A percentile compares a stretch with the other conserved stretches of the same genome.
Conservation (phyloP, 2,113 vertebrate species). For the Girardinichthys multiradiatus region DNA sequence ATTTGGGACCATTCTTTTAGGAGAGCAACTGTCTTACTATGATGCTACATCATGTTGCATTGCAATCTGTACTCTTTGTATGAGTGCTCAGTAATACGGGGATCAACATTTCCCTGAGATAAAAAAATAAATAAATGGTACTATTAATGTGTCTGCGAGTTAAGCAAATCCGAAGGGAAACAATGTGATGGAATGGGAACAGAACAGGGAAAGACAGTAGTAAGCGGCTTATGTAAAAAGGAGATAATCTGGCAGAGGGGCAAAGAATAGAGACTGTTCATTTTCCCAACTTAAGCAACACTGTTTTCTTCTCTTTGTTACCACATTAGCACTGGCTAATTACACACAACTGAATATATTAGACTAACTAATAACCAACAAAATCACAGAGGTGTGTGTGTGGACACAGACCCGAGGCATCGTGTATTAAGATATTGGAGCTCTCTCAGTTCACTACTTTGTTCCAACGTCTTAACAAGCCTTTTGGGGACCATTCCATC, state of each 20-base stretch:
- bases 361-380: conserved; percentile 65
- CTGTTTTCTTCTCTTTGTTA: conserved; percentile 60
- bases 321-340: conserved; percentile 68
- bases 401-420: conserved; percentile 28
- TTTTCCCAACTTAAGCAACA: conserved; percentile 40
- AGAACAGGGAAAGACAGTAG: background rate
- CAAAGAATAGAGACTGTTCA: conserved; percentile 30
- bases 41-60: background rate
- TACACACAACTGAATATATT: conserved; percentile 69
- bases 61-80: background rate
- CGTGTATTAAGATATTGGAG: conserved; percentile 39
- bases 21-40: no score
- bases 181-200: conserved; percentile 1
- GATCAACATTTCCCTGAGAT: background rate
- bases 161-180: background rate
- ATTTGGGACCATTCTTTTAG: no score
- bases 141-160: background rate
- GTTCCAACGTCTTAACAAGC: conserved; percentile 65
- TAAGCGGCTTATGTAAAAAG: background rate
- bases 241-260: background rate
- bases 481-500: conserved; percentile 68
- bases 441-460: conserved; percentile 64
- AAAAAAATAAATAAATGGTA: background rate
- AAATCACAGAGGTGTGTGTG: background rate
- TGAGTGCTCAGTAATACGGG: background rate